These are phyloP conservation scores for Zygothrica quintamaculata DNA, from an alignment of 2,888 invertebrate genomes.

Conservation along the genomic window DNA sequence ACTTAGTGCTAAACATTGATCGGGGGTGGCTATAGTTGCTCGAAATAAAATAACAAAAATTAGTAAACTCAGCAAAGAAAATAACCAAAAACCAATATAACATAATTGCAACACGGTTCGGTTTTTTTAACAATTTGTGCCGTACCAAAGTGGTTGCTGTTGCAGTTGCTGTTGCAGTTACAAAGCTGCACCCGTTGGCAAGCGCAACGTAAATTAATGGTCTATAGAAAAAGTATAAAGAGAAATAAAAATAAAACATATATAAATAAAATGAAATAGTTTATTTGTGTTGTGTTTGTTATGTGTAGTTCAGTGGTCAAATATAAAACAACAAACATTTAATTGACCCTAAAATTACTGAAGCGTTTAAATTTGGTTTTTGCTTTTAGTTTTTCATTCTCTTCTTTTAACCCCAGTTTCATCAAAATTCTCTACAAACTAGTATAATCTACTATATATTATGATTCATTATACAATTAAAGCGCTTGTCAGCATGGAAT, in stretches of 20 bases:
- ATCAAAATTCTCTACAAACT: not conserved
- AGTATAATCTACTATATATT: not conserved
- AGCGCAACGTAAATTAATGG: constrained; percentile 55
- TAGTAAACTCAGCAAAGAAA: constrained; percentile 13
- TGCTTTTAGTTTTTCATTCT: constrained; percentile 4
- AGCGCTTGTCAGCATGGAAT: not conserved
- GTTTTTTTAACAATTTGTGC: constrained; percentile 51
- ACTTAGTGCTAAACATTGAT: too few relatives aligned
- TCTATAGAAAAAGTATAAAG: constrained; percentile 27
- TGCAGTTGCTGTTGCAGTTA: constrained; percentile 33
- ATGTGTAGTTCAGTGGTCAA: constrained; percentile 57
- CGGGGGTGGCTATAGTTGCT: constrained; percentile 53
- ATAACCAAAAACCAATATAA: constrained; percentile 55
- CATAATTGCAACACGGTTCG: constrained; percentile 62
- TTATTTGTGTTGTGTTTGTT: constrained; percentile 22
- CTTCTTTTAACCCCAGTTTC: not conserved
- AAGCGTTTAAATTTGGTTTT: constrained; percentile 58
- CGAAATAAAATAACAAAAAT: constrained; percentile 3
- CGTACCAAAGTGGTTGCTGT: constrained; percentile 28
- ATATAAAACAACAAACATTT: constrained; percentile 65
- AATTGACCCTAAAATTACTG: constrained; percentile 78
- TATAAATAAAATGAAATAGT: constrained; percentile 30
- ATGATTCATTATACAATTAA: not conserved
- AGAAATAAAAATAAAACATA: constrained; percentile 15
- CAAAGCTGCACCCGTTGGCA: constrained; percentile 60